These are phyloP conservation scores for Drosophila serrata DNA, from an alignment of 1,140 invertebrate genomes.

Conservation along the genomic window DNA sequence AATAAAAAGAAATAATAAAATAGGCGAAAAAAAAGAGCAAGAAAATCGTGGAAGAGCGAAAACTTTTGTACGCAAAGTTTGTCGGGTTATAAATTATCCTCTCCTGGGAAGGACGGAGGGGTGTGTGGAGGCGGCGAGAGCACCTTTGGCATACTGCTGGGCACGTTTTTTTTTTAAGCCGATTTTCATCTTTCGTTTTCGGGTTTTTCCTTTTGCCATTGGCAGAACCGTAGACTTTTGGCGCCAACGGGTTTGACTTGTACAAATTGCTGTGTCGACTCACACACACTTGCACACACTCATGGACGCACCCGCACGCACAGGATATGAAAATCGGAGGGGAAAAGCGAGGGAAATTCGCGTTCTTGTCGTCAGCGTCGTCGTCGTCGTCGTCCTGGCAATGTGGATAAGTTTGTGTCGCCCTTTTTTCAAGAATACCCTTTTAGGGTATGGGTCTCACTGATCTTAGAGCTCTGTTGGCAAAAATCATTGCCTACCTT, in stretches of 20 bases:
- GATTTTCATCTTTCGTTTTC: slow-evolving; percentile 75
- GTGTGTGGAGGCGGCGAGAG: slow-evolving; percentile 20
- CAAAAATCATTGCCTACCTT: neutral
- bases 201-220: slow-evolving; percentile 66
- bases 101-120: neutral
- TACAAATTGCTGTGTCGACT: slow-evolving; percentile 81
- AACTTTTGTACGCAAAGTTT: slow-evolving; percentile 78
- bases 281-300: slow-evolving; percentile 40
- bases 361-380: slow-evolving; percentile 58
- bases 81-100: slow-evolving; percentile 79
- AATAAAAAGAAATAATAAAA: slow-evolving; percentile 9
- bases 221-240: slow-evolving; percentile 77
- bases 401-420: slow-evolving; percentile 39
- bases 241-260: slow-evolving; percentile 81
- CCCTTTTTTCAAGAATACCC: slow-evolving; percentile 32
- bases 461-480: neutral
- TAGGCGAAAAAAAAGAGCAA: slow-evolving; percentile 9
- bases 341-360: slow-evolving; percentile 27
- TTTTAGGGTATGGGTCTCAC: neutral
- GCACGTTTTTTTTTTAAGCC: slow-evolving; percentile 69
- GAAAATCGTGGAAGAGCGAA: slow-evolving; percentile 36
- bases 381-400: slow-evolving; percentile 61
- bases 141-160: slow-evolving; percentile 76
- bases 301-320: slow-evolving; percentile 74
- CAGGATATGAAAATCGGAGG: slow-evolving; percentile 14